phyloP scores from a whole-genome alignment of 2,888 invertebrate genomes.

The Rugalucina vietnamica region DNA sequence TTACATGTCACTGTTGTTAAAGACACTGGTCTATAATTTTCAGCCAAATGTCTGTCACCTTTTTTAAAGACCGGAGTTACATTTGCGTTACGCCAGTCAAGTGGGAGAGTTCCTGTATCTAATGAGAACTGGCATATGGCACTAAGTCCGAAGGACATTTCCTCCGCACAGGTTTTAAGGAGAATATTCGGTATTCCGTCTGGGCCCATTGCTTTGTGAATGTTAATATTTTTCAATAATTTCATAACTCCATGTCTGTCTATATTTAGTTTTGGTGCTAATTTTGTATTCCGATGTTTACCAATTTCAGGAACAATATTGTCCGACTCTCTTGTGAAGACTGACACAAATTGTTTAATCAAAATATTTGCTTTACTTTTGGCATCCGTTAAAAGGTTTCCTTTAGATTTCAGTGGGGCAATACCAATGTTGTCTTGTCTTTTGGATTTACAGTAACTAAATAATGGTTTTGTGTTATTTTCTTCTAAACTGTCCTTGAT shows the following conservation, averaged over 20 bases:
- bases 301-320: neutral
- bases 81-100: neutral
- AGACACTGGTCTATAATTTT: slow-evolving; percentile 14
- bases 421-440: slow-evolving; percentile 37
- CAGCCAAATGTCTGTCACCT: slow-evolving; percentile 1
- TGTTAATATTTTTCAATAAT: neutral
- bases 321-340: slow-evolving; percentile 21
- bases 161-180: neutral
- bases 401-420: slow-evolving; percentile 17
- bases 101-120: slow-evolving; percentile 8
- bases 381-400: slow-evolving; percentile 31
- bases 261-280: neutral
- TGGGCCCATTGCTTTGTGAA: neutral
- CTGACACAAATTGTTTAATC: slow-evolving; percentile 37
- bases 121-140: too few relatives aligned
- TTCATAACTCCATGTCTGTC: neutral
- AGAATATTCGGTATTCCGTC: slow-evolving; percentile 5
- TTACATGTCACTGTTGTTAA: slow-evolving; percentile 26
- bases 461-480: slow-evolving; percentile 36
- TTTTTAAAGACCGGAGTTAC: neutral
- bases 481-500: slow-evolving; percentile 36
- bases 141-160: neutral
- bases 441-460: slow-evolving; percentile 33
- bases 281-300: neutral
- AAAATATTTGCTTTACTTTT: slow-evolving; percentile 33